Conservation (phyloP, 30 jellyfish, hydroid and myxozoan species). For the Aurelia aurita complex sp. Pacific region DNA sequence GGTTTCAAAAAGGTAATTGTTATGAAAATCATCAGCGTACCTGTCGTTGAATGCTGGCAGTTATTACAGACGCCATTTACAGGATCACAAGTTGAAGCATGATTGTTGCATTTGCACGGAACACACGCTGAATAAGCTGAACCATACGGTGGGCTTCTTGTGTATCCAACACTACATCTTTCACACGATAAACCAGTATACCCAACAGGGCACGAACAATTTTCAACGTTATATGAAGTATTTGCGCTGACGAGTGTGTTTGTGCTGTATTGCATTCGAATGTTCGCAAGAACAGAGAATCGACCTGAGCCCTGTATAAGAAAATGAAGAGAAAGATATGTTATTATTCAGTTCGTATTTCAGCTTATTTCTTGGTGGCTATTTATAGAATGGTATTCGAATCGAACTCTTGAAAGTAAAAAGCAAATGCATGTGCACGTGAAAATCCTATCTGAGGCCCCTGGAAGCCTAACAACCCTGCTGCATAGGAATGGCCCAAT, state of each 20-base stretch:
- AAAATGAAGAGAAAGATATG: neutral
- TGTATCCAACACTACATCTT: conserved; percentile 75
- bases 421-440: too few relatives aligned
- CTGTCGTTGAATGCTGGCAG: conserved; percentile 82
- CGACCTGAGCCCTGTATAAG: conserved; percentile 52
- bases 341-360: too few relatives aligned
- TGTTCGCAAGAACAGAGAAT: conserved; percentile 65
- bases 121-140: conserved; percentile 58
- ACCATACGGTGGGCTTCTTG: conserved; percentile 77
- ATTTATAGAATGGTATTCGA: too few relatives aligned
- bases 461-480: too few relatives aligned
- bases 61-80: conserved; percentile 65
- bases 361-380: too few relatives aligned
- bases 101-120: conserved; percentile 81
- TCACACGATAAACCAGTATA: conserved; percentile 90
- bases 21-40: conserved; percentile 21
- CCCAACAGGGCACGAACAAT: conserved; percentile 75
- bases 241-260: neutral
- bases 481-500: too few relatives aligned
- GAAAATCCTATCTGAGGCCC: too few relatives aligned
- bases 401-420: too few relatives aligned
- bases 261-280: conserved; percentile 72
- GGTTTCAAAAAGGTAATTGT: neutral
- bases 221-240: conserved; percentile 77
- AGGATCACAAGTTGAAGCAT: conserved; percentile 76